Conservation (phyloP, 2,113 vertebrate species). For the Chrysemys picta region DNA sequence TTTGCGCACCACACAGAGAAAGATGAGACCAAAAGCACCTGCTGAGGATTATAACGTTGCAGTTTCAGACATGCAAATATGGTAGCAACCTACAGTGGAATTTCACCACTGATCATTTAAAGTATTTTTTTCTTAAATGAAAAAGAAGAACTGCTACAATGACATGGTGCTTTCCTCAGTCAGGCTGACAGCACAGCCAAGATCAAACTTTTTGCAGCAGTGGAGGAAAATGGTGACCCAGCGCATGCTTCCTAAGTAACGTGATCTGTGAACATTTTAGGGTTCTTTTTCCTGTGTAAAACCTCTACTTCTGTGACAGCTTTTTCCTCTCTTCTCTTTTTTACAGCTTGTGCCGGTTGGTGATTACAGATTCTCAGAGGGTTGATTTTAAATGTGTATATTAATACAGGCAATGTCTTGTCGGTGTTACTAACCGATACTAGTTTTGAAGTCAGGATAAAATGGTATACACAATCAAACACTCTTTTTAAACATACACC, state of each 20-base stretch:
- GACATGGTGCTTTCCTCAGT: neutral
- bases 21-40: neutral
- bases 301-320: conserved; percentile 50
- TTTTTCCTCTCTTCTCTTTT: conserved; percentile 46
- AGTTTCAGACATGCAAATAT: neutral
- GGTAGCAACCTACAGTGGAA: neutral
- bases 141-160: neutral
- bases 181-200: neutral
- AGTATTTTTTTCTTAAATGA: neutral
- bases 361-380: neutral
- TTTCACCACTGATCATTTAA: fast-evolving
- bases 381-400: fast-evolving
- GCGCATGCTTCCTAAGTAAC: neutral
- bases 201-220: neutral
- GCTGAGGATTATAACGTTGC: neutral
- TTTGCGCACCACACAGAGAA: neutral
- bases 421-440: fast-evolving
- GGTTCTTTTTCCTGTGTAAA: conserved; percentile 28
- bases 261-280: neutral
- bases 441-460: neutral
- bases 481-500: neutral
- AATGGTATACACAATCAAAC: neutral
- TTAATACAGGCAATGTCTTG: fast-evolving
- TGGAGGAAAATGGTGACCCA: neutral
- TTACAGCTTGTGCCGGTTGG: neutral